Base-by-base conservation (phyloP, 2,888 invertebrate species). In the Drosophila affinis region DNA sequence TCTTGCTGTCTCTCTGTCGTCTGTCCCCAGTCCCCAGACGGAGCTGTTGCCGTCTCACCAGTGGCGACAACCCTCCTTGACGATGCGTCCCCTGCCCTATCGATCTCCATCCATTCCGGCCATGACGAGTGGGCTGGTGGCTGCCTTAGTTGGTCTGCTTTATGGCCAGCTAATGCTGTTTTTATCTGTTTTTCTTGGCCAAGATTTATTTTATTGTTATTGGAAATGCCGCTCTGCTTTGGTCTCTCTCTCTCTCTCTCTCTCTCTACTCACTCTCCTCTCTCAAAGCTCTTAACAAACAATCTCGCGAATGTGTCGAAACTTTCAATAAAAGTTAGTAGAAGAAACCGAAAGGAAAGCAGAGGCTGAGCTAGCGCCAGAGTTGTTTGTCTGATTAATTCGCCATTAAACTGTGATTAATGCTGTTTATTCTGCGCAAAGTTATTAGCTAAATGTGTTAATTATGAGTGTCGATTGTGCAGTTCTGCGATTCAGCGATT, bases 391-490 rank as follows among this genome's bases (percentile, higher is more conserved):
- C 87, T 81, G 76, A 88, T 88, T 88, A 88, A 85, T 77, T 72
- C 75, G 68, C 80, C 77, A 89, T 86, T 89, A 82, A 76, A 82
- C 77, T 72, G 81, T 87, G 89, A 86, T 89, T 89, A 85, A 89
- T 89, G 89, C 65, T 85, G 89, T 87, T 88, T 89, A 85, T 79
- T 88, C 81, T 87, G 71, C 77, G 71, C 62, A 75, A 88, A 87
- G 79, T 87, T 87, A 89, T 85, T 89, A 89, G 83, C 83, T 74
- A 87, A 87, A 85, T 85, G 85, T 87, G 88, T 88, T 89, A 88
- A 89, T 87, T 89, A 88, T 88, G 76, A 88, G 78, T 67, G 57
- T 65, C 78, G 81, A 80, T 83, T 88, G 86, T 75, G 54, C 12
- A 59, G 57, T 64, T 62, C 32, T 32, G 32, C 10, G 32, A 32